Evolutionary conservation across 2,797 vertebrate genomes (phyloP).

Genomic region (Sebastes iracundus): DNA sequence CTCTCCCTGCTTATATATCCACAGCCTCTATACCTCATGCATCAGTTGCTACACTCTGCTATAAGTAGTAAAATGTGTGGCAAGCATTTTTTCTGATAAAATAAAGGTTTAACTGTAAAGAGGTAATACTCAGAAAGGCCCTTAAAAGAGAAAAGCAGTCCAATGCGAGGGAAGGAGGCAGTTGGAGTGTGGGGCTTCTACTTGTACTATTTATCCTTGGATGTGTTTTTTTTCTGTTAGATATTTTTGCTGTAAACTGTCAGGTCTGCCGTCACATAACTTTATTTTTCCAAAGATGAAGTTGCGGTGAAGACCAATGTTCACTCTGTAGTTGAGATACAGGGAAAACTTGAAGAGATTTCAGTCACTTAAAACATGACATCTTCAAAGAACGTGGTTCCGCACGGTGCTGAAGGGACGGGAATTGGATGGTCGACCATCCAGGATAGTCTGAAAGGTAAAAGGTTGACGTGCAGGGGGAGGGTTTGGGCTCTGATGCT

Average conservation of each 20-base stretch:
- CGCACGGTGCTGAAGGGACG: neutral
- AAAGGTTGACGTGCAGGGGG: neutral
- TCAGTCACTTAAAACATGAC: neutral
- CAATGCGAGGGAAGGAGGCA: neutral
- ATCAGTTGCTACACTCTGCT: neutral
- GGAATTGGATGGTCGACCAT: too few species aligned
- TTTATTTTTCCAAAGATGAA: neutral
- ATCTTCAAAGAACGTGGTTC: neutral
- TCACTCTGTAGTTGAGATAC: neutral
- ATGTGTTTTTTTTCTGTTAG: neutral
- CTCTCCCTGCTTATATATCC: conserved; percentile 21
- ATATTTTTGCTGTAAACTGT: conserved; percentile 2
- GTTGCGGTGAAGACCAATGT: neutral
- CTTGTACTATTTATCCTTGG: neutral
- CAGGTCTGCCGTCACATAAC: neutral
- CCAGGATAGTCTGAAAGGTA: neutral
- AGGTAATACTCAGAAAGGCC: neutral
- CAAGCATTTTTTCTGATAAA: conserved; percentile 24
- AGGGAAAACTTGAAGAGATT: neutral
- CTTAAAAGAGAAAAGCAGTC: neutral
- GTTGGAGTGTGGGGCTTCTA: neutral
- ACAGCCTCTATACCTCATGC: conserved; percentile 14
- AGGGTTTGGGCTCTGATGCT: neutral
- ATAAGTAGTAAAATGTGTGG: conserved; percentile 7
- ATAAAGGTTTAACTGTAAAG: conserved; percentile 1